These are phyloP conservation scores for Thaumetopoea pityocampa DNA, from an alignment of 1,140 invertebrate genomes.

Conservation along the genomic window DNA sequence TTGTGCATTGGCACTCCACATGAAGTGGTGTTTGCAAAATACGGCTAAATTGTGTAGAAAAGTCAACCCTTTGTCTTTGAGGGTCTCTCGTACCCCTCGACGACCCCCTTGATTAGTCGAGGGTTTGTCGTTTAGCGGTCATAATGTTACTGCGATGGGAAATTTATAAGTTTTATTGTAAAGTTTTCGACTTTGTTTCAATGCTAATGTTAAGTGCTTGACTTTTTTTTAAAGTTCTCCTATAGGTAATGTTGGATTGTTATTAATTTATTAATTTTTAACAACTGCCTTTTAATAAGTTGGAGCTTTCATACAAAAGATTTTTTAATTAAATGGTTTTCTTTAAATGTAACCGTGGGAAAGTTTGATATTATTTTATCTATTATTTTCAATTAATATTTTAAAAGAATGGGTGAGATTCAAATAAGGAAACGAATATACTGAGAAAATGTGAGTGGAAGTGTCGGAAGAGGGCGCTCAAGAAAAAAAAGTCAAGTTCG, in stretches of 20 bases:
- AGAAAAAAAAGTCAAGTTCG: no score
- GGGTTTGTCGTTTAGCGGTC: conserved; percentile 21
- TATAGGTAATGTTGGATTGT: neutral
- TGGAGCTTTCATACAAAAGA: no score
- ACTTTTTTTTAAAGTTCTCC: neutral
- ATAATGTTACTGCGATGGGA: conserved; percentile 4
- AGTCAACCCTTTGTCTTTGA: conserved; percentile 43
- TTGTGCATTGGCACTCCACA: conserved; percentile 27
- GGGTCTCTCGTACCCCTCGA: conserved; percentile 16
- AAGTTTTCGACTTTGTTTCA: conserved; percentile 7
- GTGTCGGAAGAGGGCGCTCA: no score
- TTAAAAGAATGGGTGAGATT: no score
- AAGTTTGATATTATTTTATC: no score
- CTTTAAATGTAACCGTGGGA: no score
- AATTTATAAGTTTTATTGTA: conserved; percentile 5
- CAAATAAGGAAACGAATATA: no score
- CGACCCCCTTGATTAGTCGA: conserved; percentile 39
- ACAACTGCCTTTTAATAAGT: conserved; percentile 4
- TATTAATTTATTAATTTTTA: neutral
- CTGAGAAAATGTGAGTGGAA: no score
- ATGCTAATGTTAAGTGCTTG: conserved; percentile 1
- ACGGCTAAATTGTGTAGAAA: conserved; percentile 43
- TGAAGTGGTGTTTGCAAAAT: conserved; percentile 59
- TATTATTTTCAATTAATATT: no score
- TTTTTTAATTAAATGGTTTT: no score